A percentile compares a stretch with the other conserved stretches of the same genome.
These are phyloP conservation scores for Artemia franciscana DNA, from an alignment of 1,140 invertebrate genomes.

Conservation along the genomic window DNA sequence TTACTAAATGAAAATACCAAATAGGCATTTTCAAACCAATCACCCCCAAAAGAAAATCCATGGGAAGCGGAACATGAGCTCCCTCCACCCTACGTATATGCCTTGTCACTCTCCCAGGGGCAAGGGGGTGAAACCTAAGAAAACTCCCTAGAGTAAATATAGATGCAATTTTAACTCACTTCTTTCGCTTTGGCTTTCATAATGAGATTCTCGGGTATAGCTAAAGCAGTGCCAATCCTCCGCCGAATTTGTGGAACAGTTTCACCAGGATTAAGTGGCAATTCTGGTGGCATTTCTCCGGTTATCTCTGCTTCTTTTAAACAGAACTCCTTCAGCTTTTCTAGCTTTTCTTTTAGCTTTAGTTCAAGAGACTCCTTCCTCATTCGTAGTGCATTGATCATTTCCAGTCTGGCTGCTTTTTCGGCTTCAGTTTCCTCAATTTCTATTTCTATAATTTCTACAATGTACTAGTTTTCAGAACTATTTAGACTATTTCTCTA, in stretches of 20 bases:
- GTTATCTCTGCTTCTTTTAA: conserved; percentile 60
- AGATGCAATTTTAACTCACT: conserved; percentile 22
- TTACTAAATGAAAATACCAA: no score
- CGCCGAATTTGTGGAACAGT: conserved; percentile 35
- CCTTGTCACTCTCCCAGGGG: no score
- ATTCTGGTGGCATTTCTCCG: conserved; percentile 54
- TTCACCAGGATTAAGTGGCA: conserved; percentile 50
- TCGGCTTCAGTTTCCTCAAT: conserved; percentile 18
- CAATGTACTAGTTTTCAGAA: no score
- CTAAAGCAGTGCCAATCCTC: conserved; percentile 40
- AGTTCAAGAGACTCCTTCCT: conserved; percentile 31
- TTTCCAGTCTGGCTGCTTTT: conserved; percentile 25
- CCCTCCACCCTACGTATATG: no score
- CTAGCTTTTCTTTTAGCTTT: conserved; percentile 44
- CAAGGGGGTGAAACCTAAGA: no score
- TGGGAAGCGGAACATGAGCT: neutral
- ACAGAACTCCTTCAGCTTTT: conserved; percentile 52
- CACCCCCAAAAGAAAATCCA: neutral
- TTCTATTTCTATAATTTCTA: no score
- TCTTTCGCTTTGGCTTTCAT: conserved; percentile 34
- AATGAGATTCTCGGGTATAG: conserved; percentile 37
- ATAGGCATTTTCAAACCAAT: neutral
- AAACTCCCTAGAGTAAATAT: no score
- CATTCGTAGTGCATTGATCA: conserved; percentile 28
- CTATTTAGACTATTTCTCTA: no score